Evolutionary conservation across 2,888 invertebrate genomes (phyloP).

Genomic region (Carcina quercana): DNA sequence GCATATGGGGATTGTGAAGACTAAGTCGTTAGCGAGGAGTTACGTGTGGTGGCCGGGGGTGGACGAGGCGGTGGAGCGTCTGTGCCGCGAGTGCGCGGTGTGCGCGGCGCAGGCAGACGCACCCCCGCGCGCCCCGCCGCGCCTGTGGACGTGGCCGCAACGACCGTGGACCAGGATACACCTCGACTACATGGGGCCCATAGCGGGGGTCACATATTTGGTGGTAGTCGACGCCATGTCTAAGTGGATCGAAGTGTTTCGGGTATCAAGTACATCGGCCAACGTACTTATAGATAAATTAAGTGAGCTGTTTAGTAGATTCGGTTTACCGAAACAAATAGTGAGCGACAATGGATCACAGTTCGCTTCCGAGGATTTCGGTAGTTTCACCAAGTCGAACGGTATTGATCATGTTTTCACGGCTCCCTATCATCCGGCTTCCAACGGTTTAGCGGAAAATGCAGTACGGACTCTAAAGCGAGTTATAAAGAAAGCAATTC

Average conservation of each 20-base stretch:
- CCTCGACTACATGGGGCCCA: conserved; percentile 5
- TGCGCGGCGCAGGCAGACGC: conserved; percentile 4
- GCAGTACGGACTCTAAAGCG: conserved; percentile 6
- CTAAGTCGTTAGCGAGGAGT: conserved; percentile 10
- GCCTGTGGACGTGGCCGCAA: conserved; percentile 6
- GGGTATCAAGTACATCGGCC: conserved; percentile 10
- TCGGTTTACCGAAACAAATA: conserved; percentile 9
- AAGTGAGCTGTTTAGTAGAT: conserved; percentile 3
- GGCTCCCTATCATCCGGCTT: conserved; percentile 7
- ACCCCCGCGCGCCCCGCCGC: conserved; percentile 5
- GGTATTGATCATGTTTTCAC: conserved; percentile 8
- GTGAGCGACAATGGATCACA: conserved; percentile 10
- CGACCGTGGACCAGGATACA: conserved; percentile 9
- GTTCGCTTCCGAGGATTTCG: conserved; percentile 2
- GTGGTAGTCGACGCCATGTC: conserved; percentile 12
- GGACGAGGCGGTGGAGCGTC: conserved; percentile 7
- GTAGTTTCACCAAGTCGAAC: not conserved
- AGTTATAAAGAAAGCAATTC: conserved; percentile 8
- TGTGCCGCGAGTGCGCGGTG: conserved; percentile 5
- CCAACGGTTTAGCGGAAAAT: conserved; percentile 9
- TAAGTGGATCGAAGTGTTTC: conserved; percentile 17
- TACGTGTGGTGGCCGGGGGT: conserved; percentile 21
- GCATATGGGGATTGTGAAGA: conserved; percentile 7
- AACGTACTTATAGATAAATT: not conserved
- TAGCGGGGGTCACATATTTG: conserved; percentile 8